Conservation (phyloP, 2,113 vertebrate species). For the Peromyscus maniculatus region DNA sequence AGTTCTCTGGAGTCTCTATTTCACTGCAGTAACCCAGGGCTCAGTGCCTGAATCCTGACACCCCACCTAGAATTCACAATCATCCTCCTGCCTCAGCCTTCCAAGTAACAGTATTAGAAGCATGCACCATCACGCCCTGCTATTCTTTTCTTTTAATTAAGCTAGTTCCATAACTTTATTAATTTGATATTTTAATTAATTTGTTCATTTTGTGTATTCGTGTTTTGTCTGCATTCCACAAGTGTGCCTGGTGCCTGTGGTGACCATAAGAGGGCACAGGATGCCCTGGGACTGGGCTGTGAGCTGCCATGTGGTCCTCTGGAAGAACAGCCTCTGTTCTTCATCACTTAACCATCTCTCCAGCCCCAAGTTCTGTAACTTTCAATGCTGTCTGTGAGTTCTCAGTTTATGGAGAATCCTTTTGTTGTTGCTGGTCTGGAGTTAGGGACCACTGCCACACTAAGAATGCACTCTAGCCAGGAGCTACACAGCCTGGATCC, state of each 20-base stretch:
- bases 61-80: not conserved
- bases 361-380: not conserved
- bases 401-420: slow-evolving; percentile 19
- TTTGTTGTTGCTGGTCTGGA: not conserved
- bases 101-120: not conserved
- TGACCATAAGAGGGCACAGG: not conserved
- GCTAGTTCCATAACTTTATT: slow-evolving; percentile 26
- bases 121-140: not conserved
- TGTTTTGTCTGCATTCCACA: not conserved
- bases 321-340: not conserved
- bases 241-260: not conserved
- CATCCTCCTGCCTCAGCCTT: not conserved
- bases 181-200: not conserved
- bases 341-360: not conserved
- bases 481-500: not conserved
- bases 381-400: slow-evolving; percentile 45
- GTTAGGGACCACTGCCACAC: too few species aligned
- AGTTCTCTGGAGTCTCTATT: not conserved
- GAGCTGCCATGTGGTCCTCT: not conserved
- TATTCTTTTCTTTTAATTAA: not conserved
- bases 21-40: not conserved
- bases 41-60: not conserved
- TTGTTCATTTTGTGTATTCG: not conserved
- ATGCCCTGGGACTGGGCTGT: not conserved
- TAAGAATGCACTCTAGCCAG: not conserved